These are phyloP conservation scores for Larimichthys polyactis DNA, from an alignment of 2,113 vertebrate genomes.

Conservation along the genomic window DNA sequence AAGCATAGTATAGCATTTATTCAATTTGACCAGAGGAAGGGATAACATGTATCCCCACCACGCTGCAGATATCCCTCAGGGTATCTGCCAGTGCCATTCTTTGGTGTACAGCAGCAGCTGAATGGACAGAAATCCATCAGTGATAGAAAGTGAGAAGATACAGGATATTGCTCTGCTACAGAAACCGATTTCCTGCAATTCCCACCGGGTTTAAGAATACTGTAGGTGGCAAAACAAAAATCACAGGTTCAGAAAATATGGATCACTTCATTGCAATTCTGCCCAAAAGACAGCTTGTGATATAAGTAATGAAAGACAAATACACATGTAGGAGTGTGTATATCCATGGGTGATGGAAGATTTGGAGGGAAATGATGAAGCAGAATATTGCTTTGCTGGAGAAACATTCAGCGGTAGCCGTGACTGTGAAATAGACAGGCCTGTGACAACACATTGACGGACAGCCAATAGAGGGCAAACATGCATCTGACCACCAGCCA, in stretches of 20 bases:
- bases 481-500: background rate
- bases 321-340: background rate
- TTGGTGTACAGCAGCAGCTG: slow-evolving; percentile 7
- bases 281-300: background rate
- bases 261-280: background rate
- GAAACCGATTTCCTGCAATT: background rate
- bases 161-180: slow-evolving; percentile 34
- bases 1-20: no score
- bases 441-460: background rate
- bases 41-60: no score
- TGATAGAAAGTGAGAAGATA: slow-evolving; percentile 18
- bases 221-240: background rate
- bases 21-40: no score
- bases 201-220: background rate
- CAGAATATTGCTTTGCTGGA: slow-evolving; percentile 11
- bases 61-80: background rate
- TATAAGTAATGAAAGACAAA: background rate
- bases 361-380: background rate
- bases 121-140: slow-evolving; percentile 14
- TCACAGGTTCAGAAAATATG: background rate
- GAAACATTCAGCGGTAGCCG: background rate
- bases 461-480: background rate
- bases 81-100: slow-evolving; percentile 28
- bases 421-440: background rate
- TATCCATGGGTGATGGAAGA: background rate